A percentile compares a stretch with the other conserved stretches of the same genome.
Evolutionary conservation across 2,113 vertebrate species (phyloP).

Genomic region (Lota lota): DNA sequence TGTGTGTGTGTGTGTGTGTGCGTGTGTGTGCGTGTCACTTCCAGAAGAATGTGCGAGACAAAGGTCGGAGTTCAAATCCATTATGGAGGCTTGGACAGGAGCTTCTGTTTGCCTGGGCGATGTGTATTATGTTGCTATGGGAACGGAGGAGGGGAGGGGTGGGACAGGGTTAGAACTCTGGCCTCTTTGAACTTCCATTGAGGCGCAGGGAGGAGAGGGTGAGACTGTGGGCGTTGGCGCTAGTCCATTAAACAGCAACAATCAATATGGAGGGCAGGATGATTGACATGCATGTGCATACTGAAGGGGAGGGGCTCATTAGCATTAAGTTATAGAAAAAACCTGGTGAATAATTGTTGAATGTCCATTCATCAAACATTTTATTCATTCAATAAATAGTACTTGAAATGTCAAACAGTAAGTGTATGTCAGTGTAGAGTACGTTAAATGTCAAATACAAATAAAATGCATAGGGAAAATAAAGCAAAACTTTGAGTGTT

Average conservation of each 20-base stretch:
- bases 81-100: slow-evolving; percentile 68
- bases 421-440: no score
- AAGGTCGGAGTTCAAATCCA: slow-evolving; percentile 74
- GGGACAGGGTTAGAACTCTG: slow-evolving; percentile 53
- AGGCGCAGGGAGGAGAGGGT: slow-evolving; percentile 41
- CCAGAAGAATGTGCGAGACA: slow-evolving; percentile 45
- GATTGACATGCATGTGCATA: slow-evolving; percentile 16
- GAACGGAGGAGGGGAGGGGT: slow-evolving; percentile 24
- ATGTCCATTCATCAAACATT: no score
- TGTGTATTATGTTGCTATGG: slow-evolving; percentile 71
- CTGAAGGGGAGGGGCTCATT: slow-evolving; percentile 30
- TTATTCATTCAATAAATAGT: no score
- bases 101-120: slow-evolving; percentile 56
- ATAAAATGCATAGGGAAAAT: no score
- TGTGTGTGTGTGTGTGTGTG: no score
- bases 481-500: no score
- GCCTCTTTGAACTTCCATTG: slow-evolving; percentile 62
- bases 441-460: no score
- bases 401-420: no score
- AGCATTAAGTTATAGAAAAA: neutral
- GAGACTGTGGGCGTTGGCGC: slow-evolving; percentile 26
- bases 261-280: slow-evolving; percentile 43
- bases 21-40: slow-evolving; percentile 35
- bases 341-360: no score
- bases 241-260: slow-evolving; percentile 45